Conservation (phyloP, 2,888 invertebrate genomes). For the Craniophora ligustri region DNA sequence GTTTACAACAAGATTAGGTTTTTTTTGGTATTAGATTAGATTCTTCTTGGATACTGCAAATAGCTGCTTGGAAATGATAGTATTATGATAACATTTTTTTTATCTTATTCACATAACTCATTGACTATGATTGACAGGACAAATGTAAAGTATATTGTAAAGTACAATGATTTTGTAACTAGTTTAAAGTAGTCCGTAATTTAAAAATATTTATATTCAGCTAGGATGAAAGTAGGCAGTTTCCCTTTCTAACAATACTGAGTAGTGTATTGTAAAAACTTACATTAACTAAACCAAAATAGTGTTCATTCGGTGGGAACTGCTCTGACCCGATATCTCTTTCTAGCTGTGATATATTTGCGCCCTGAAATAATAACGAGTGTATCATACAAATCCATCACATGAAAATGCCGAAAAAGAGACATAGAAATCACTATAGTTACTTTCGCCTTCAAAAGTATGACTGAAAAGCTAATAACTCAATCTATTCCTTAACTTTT, state of each 20-base stretch:
- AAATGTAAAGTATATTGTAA: too few relatives aligned
- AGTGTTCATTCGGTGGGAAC: constrained; percentile 99
- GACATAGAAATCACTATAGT: constrained; percentile 13
- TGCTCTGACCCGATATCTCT: constrained; percentile 99
- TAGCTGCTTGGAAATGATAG: constrained; percentile 20
- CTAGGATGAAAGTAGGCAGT: too few relatives aligned
- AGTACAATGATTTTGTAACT: too few relatives aligned
- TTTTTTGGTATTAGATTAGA: background rate
- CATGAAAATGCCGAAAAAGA: constrained; percentile 55
- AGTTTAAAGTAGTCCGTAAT: fast-evolving
- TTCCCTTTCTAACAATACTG: too few relatives aligned
- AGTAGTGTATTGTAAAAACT: constrained; percentile 69
- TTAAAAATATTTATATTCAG: background rate
- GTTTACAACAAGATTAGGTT: too few relatives aligned
- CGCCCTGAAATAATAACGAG: constrained; percentile 91
- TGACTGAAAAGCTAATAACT: constrained; percentile 8
- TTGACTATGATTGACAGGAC: too few relatives aligned
- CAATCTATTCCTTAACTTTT: constrained; percentile 16
- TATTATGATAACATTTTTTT: constrained; percentile 23
- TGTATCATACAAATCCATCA: constrained; percentile 23
- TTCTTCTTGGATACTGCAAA: constrained; percentile 11
- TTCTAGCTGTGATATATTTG: constrained; percentile 99
- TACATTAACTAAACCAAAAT: constrained; percentile 99
- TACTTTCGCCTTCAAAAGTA: constrained; percentile 16
- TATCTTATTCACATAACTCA: constrained; percentile 32